These are phyloP conservation scores for Dicaeum eximium DNA, from an alignment of 2,113 vertebrate species.

Conservation along the genomic window DNA sequence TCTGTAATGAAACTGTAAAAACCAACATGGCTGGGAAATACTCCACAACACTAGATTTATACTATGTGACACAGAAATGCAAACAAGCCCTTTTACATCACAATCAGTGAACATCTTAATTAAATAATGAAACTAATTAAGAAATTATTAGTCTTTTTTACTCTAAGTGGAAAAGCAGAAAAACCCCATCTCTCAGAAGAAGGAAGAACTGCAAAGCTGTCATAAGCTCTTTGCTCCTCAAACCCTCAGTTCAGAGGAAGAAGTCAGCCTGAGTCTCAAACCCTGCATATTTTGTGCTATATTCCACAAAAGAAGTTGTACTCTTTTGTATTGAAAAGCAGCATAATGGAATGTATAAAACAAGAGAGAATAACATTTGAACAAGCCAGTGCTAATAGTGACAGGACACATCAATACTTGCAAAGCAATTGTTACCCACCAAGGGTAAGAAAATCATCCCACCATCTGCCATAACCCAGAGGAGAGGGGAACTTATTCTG, in stretches of 20 bases:
- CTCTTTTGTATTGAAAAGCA: background rate
- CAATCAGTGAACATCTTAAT: background rate
- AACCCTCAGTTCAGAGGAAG: background rate
- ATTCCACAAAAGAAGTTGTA: background rate
- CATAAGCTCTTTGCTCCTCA: background rate
- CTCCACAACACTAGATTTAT: background rate
- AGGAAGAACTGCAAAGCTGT: background rate
- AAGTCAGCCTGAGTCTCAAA: background rate
- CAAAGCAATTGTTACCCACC: background rate
- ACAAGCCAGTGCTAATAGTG: fast-evolving
- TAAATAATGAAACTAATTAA: background rate
- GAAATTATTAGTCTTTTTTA: background rate
- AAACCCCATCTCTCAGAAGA: fast-evolving
- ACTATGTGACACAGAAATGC: background rate
- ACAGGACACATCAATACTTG: background rate
- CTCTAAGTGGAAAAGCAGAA: background rate
- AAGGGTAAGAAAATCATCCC: fast-evolving
- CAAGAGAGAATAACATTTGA: background rate
- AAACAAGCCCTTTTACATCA: background rate
- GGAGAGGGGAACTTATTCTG: background rate
- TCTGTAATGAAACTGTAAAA: background rate
- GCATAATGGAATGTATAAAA: background rate
- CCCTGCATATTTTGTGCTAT: background rate
- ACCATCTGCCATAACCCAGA: fast-evolving
- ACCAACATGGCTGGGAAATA: background rate